These are phyloP conservation scores for Hylyphantes graminicola DNA, from an alignment of 1,140 invertebrate genomes.

Conservation along the genomic window DNA sequence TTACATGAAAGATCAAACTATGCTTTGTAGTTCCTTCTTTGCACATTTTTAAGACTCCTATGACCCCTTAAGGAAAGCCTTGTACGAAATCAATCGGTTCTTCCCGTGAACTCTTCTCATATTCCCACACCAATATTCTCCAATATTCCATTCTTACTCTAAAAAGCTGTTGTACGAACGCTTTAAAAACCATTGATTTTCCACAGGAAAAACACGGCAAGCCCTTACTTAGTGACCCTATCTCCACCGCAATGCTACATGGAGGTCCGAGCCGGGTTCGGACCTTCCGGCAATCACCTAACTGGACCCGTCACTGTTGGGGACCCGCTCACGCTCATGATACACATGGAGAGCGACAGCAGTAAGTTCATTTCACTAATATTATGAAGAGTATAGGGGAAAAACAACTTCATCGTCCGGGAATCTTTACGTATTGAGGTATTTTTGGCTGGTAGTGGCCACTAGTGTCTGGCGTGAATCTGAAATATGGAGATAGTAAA, in stretches of 20 bases:
- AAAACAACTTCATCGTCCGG: too few relatives aligned
- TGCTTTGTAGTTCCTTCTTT: too few relatives aligned
- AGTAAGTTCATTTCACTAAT: conserved; percentile 71
- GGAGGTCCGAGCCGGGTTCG: conserved; percentile 90
- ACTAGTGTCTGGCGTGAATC: too few relatives aligned
- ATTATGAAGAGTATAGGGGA: neutral
- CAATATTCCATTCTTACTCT: neutral
- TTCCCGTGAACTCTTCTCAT: too few relatives aligned
- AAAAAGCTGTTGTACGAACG: neutral
- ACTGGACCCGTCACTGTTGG: conserved; percentile 90
- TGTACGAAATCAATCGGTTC: too few relatives aligned
- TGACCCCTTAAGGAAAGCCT: too few relatives aligned
- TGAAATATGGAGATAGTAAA: too few relatives aligned
- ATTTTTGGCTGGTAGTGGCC: too few relatives aligned
- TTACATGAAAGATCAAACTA: too few relatives aligned
- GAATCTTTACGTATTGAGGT: too few relatives aligned
- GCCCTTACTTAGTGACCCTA: conserved; percentile 92
- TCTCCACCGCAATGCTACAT: conserved; percentile 94
- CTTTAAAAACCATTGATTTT: conserved; percentile 2
- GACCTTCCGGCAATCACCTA: conserved; percentile 82
- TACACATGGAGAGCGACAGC: conserved; percentile 94
- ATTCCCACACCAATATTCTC: too few relatives aligned
- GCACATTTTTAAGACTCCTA: too few relatives aligned
- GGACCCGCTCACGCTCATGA: conserved; percentile 89
- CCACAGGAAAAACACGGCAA: conserved; percentile 76